Percentiles rank a stretch among this genome's conserved stretches.
Conservation (phyloP, 1,140 invertebrate genomes). For the Teleogryllus occipitalis region DNA sequence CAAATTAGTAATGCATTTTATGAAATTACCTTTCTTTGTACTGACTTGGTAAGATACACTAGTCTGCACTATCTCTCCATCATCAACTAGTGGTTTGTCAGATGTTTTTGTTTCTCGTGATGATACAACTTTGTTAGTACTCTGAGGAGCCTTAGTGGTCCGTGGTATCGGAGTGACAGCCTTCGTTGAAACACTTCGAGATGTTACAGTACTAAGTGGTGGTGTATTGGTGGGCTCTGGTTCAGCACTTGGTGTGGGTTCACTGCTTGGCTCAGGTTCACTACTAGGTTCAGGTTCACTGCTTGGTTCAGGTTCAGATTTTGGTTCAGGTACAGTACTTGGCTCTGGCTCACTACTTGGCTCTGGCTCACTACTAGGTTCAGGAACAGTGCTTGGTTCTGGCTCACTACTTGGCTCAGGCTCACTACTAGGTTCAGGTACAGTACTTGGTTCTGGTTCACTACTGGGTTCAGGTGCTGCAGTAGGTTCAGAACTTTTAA, state of each 20-base stretch:
- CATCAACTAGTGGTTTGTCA: not conserved
- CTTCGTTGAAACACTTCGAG: no score
- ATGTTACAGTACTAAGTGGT: not conserved
- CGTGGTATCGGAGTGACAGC: not conserved
- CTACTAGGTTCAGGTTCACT: slow-evolving; percentile 23
- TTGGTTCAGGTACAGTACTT: slow-evolving; percentile 30
- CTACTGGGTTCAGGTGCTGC: slow-evolving; percentile 30
- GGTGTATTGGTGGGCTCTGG: slow-evolving; percentile 6
- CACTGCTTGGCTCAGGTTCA: slow-evolving; percentile 23
- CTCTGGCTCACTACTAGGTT: slow-evolving; percentile 25
- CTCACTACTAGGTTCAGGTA: slow-evolving; percentile 31
- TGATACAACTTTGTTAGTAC: slow-evolving; percentile 12
- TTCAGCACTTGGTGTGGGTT: not conserved
- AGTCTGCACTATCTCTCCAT: slow-evolving; percentile 53
- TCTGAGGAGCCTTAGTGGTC: not conserved
- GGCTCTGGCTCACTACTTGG: slow-evolving; percentile 29
- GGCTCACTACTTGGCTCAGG: slow-evolving; percentile 28
- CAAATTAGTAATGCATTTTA: not conserved
- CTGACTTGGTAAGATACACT: slow-evolving; percentile 65
- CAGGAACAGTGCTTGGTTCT: slow-evolving; percentile 25
- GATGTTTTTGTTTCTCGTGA: slow-evolving; percentile 11
- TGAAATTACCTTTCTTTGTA: slow-evolving; percentile 42
- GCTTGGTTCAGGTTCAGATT: slow-evolving; percentile 23
- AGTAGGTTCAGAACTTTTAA: slow-evolving; percentile 36
- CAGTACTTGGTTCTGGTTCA: slow-evolving; percentile 28